These are phyloP conservation scores for Solea solea DNA, from an alignment of 2,113 vertebrate genomes.

Conservation along the genomic window DNA sequence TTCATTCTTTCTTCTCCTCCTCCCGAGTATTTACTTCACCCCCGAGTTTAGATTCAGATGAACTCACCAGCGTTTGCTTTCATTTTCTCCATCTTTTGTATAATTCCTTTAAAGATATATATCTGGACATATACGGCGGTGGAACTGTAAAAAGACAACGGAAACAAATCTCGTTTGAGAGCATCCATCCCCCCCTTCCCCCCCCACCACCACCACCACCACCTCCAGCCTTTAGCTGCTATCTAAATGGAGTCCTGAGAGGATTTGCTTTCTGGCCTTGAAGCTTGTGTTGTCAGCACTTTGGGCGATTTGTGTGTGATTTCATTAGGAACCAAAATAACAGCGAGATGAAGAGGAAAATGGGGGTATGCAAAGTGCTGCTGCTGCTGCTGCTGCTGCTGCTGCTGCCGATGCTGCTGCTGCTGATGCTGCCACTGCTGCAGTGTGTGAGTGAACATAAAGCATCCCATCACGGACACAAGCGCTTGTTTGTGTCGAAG, in stretches of 20 bases:
- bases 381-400: constrained; percentile 55
- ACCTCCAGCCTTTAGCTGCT: constrained; percentile 43
- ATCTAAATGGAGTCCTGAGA: constrained; percentile 80
- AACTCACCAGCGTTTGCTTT: constrained; percentile 60
- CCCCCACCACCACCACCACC: too few species aligned
- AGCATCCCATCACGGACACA: constrained; percentile 43
- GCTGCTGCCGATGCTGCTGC: constrained; percentile 49
- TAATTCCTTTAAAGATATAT: constrained; percentile 15
- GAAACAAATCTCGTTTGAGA: constrained; percentile 75
- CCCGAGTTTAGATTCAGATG: constrained; percentile 73
- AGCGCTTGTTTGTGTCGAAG: constrained; percentile 53
- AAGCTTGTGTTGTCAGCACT: constrained; percentile 83
- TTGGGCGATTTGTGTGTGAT: constrained; percentile 81
- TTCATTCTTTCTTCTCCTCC: constrained; percentile 34
- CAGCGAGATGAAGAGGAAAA: constrained; percentile 76
- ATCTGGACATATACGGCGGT: constrained; percentile 18
- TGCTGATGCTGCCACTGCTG: constrained; percentile 56
- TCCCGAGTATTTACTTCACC: constrained; percentile 33
- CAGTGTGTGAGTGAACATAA: constrained; percentile 39
- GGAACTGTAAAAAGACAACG: constrained; percentile 53
- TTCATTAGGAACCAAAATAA: constrained; percentile 82
- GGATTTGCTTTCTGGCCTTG: constrained; percentile 79
- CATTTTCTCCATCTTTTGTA: not conserved
- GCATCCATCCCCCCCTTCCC: constrained; percentile 8
- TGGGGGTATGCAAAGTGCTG: constrained; percentile 73